phyloP scores from a whole-genome alignment of 2,113 vertebrate genomes.

The Sorex araneus region DNA sequence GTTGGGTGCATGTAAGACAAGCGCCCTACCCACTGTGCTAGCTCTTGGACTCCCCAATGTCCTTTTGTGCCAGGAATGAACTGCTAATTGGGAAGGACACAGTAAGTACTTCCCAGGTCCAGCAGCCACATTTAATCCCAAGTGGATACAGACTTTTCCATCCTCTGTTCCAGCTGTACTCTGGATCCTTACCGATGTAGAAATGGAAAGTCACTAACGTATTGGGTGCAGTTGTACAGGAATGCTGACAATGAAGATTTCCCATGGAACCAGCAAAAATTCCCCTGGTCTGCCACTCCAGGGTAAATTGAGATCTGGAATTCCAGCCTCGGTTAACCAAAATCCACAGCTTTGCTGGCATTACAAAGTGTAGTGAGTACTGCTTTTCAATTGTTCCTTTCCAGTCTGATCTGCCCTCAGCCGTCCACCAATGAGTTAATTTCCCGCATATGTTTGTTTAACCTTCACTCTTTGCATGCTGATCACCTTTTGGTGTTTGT shows the following conservation, averaged over 20 bases:
- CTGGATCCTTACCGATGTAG: not conserved
- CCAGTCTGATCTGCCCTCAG: constrained; percentile 28
- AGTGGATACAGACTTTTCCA: not conserved
- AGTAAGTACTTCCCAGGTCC: not conserved
- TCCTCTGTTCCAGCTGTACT: not conserved
- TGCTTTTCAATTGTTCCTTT: constrained; percentile 64
- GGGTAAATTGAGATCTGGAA: constrained; percentile 77
- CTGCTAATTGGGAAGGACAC: not conserved
- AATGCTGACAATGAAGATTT: constrained; percentile 77
- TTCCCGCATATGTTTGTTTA: constrained; percentile 35
- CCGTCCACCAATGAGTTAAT: constrained; percentile 18
- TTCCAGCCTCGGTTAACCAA: constrained; percentile 72
- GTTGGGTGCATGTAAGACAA: too few relatives aligned
- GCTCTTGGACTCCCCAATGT: not conserved
- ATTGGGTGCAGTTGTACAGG: not conserved
- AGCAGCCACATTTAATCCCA: not conserved
- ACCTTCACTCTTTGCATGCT: constrained; percentile 16
- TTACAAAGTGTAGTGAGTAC: not conserved
- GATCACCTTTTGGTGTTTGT: not conserved
- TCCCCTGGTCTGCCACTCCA: not conserved
- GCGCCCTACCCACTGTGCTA: too few relatives aligned
- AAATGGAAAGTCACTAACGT: not conserved
- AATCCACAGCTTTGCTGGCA: constrained; percentile 67
- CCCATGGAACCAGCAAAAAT: constrained; percentile 57
- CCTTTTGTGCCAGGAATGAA: not conserved